Percentiles rank a stretch among this genome's conserved stretches.
Evolutionary conservation across 2,797 vertebrate genomes (phyloP).

Genomic region (Valencia hispanica): DNA sequence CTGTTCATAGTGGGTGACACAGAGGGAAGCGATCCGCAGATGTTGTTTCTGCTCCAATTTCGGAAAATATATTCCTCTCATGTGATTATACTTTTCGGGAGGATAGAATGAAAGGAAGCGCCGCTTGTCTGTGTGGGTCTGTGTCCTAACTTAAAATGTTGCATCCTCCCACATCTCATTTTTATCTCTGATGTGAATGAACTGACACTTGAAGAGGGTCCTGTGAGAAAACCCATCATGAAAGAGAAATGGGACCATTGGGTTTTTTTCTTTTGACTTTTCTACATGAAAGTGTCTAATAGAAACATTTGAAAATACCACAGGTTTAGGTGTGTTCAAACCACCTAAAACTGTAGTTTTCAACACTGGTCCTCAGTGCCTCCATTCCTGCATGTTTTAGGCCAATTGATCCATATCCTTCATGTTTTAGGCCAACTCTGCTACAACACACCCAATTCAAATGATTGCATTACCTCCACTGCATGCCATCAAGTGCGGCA

Average conservation of each 20-base stretch:
- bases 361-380: no score
- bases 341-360: no score
- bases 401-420: no score
- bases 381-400: no score
- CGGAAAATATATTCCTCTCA: constrained; percentile 8
- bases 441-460: no score
- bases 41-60: constrained; percentile 20
- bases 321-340: no score
- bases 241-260: neutral
- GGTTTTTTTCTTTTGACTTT: neutral
- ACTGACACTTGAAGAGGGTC: constrained; percentile 26
- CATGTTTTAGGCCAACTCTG: no score
- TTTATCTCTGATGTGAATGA: constrained; percentile 10
- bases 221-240: constrained; percentile 8
- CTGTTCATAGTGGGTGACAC: neutral
- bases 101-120: neutral
- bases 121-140: neutral
- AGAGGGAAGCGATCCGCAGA: constrained; percentile 13
- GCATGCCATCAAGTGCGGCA: no score
- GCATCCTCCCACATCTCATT: neutral
- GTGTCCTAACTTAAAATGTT: constrained; percentile 14
- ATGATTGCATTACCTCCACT: no score
- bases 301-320: no score
- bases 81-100: neutral
- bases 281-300: neutral